Percentiles rank a stretch among this genome's conserved stretches.
These are phyloP conservation scores for Dolichallabes microphthalmus DNA, from an alignment of 2,113 vertebrate species.

Conservation along the genomic window DNA sequence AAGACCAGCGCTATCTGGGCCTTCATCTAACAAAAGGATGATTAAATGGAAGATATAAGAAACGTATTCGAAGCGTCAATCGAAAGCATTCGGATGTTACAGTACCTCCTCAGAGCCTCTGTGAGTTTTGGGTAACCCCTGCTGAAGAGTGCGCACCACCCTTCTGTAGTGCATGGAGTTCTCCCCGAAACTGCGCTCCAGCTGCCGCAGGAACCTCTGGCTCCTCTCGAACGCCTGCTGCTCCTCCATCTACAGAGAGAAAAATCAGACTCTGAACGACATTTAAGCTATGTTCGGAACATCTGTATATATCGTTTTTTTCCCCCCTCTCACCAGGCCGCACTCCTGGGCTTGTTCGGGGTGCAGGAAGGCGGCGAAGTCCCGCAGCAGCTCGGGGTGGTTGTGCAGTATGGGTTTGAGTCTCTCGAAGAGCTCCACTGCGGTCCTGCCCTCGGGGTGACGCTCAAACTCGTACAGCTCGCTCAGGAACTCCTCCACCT, in stretches of 20 bases:
- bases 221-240: constrained; percentile 90
- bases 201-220: constrained; percentile 79
- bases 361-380: constrained; percentile 86
- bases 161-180: constrained; percentile 81
- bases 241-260: constrained; percentile 77
- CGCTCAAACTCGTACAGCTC: constrained; percentile 80
- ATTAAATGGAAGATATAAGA: neutral
- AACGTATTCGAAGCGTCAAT: neutral
- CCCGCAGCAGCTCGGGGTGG: constrained; percentile 84
- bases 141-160: constrained; percentile 84
- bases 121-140: constrained; percentile 71
- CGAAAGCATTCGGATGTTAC: neutral
- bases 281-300: neutral
- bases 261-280: neutral
- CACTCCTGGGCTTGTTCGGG: constrained; percentile 82
- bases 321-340: constrained; percentile 81
- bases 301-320: neutral
- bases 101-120: constrained; percentile 77
- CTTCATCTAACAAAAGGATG: constrained; percentile 70
- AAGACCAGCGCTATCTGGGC: constrained; percentile 82
- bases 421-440: constrained; percentile 73
- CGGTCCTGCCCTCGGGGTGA: constrained; percentile 58
- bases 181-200: constrained; percentile 83
- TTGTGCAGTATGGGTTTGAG: constrained; percentile 72
- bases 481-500: constrained; percentile 79